Evolutionary conservation across 2,113 vertebrate genomes (phyloP).

Genomic region (Silurus glanis): DNA sequence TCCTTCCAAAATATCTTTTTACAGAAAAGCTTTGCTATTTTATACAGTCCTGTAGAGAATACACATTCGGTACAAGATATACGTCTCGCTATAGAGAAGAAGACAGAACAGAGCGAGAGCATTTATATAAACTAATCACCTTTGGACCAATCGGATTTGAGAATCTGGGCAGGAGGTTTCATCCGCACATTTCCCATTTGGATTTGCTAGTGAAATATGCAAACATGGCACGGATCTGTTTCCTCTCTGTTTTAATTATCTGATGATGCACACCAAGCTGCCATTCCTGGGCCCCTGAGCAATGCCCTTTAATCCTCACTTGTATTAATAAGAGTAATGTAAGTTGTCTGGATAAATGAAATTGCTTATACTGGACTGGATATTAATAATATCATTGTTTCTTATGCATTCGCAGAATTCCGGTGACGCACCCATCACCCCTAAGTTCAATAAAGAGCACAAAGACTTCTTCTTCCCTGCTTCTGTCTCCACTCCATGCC

Average conservation of each 20-base stretch:
- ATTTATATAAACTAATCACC: not conserved
- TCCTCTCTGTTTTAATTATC: not conserved
- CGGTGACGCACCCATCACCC: constrained; percentile 85
- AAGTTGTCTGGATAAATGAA: no score
- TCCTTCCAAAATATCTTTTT: not conserved
- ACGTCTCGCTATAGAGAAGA: not conserved
- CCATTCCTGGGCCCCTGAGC: no score
- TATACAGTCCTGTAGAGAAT: not conserved
- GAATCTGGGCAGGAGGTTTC: not conserved
- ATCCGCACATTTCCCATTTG: not conserved
- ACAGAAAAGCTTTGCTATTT: not conserved
- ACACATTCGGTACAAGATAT: not conserved
- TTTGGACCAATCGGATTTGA: constrained; percentile 7
- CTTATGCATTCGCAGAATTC: constrained; percentile 69
- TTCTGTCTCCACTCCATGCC: constrained; percentile 65
- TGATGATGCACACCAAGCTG: not conserved
- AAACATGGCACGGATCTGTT: not conserved
- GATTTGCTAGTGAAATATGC: not conserved
- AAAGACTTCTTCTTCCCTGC: constrained; percentile 86
- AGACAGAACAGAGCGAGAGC: not conserved
- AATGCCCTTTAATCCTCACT: no score
- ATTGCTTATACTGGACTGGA: not conserved
- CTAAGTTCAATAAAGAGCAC: constrained; percentile 87
- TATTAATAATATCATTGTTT: not conserved
- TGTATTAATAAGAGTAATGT: no score